Evolutionary conservation across 2,888 invertebrate species (phyloP), one percentile per base, ranked within the genome.

Genomic region (Nowickia ferox): DNA sequence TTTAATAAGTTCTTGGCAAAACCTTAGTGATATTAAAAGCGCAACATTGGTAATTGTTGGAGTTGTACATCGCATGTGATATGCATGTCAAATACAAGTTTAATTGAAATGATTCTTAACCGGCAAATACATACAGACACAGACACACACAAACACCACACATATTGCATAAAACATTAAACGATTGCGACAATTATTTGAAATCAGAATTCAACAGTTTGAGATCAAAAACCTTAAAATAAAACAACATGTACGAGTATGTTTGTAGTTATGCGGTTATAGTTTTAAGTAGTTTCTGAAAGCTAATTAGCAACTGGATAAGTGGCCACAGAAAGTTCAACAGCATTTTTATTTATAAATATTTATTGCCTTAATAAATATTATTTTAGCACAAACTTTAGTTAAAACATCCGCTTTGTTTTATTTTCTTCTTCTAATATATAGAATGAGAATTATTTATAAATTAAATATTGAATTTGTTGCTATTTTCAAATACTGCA

Each of bases 51-150:
- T 11, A 59, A 59, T 59, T 48, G 42, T 22, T 8, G n/a, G 38
- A 42, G 22, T 69, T 40, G 13, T 51, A 68, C 15, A 46, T n/a
- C 15, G 10, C 19, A 61, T 19, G 44, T 69, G 74, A 17, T 13
- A 19, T 2, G 75, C 75, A 79, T 76, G 53, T 44, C 61, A 74
- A 78, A 63, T 11, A 19, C 10, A 63, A 57, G 61, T 63, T 78
- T 63, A 74, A 84, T 68, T 78, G 46, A 84, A 40, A 78, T 72
- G 38, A 46, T 46, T 68, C 59, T 69, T 55, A 74, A 74, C 51
- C 46, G 30, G 30, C 30, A 6, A 30, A 30, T 6, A 30, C 30
- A n/a, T n/a, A 30, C 30, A 30, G 2, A 51, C 46, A 78, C 22
- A 6, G 38, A 61, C 44, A 13, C 38, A 51, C n/a, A 30, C 4